Base-by-base conservation (phyloP, 1,140 invertebrate species). In the Eumeta japonica region DNA sequence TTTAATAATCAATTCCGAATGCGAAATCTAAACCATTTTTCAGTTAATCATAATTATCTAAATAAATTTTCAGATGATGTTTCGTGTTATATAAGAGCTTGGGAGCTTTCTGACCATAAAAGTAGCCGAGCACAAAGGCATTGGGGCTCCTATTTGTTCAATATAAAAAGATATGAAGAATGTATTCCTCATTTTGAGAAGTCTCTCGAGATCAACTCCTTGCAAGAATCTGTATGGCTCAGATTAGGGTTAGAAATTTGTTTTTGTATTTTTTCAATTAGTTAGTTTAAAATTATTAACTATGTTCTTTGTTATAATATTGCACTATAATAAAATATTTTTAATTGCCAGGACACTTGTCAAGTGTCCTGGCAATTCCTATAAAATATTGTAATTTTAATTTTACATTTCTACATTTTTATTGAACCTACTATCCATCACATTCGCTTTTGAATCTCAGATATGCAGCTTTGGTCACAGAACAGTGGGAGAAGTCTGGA, bases 71-170 rank as follows among this genome's bases (percentile, higher is more conserved):
- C 52, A 52, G 82, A 85, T 56, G 93, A 98, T 76, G 82, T 88
- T 2, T 86, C 83, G 2, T 86, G 84, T 63, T 98, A 96, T 64
- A 80, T 90, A 50, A 89, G 86, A 58, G 94, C 94, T 0, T 97
- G 94, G 92, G 81, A 89, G 52, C 75, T 98, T 34, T 96, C 93
- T 0, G 82, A 85, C 11, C 68, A 84, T 30, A 84, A 80, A 36
- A 92, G 88, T 62, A 86, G 88, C 41, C 75, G 88, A 39, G 89
- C 86, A 3, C 88, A 95, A 58, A 79, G 87, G 29, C 91, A 85
- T 57, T 97, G 82, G 91, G 90, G 81, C 46, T 79, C 85, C 35
- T 89, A 86, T 64, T 83, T 89, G 45, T 93, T 82, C 66, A 75
- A 79, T 32, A 83, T 78, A 52, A 88, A 88, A 58, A 75, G 89